Conservation (phyloP, 2,113 vertebrate species). For the Gasterosteus aculeatus region DNA sequence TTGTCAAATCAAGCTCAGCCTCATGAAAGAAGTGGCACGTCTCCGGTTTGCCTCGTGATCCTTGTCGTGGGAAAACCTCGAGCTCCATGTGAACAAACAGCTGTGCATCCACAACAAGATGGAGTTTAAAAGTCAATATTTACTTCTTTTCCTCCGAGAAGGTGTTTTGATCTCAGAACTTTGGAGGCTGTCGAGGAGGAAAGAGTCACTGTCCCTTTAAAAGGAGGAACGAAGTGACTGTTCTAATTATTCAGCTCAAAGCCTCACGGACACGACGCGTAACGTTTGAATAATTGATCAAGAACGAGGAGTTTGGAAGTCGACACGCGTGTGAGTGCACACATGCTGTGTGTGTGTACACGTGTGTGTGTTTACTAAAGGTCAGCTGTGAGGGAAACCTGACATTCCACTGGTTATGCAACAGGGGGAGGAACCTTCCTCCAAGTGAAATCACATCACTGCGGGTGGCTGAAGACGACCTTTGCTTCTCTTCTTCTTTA, state of each 20-base stretch:
- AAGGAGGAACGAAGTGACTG: not conserved
- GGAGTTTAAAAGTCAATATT: constrained; percentile 1
- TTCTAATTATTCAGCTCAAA: constrained; percentile 47
- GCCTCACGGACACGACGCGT: constrained; percentile 17
- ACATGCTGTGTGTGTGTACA: not conserved
- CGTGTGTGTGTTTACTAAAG: not conserved
- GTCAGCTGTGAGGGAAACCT: not conserved
- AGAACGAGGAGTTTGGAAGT: constrained; percentile 16
- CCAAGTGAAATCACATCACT: not conserved
- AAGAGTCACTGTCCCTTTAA: not conserved
- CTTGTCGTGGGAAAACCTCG: not conserved
- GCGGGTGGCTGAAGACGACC: constrained; percentile 12
- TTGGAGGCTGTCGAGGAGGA: not conserved
- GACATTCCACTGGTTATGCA: not conserved
- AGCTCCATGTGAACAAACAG: not conserved
- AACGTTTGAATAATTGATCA: constrained; percentile 41
- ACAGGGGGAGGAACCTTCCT: not conserved
- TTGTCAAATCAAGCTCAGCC: too few relatives aligned
- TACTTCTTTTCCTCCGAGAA: not conserved
- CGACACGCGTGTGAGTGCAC: too few relatives aligned
- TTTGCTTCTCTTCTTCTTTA: constrained; percentile 5
- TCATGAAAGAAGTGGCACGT: too few relatives aligned
- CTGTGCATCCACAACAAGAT: too few relatives aligned
- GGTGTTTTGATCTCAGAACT: not conserved
- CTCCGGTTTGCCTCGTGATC: too few relatives aligned